Conservation (phyloP, 2,888 invertebrate genomes). For the Ariolimax columbianus region DNA sequence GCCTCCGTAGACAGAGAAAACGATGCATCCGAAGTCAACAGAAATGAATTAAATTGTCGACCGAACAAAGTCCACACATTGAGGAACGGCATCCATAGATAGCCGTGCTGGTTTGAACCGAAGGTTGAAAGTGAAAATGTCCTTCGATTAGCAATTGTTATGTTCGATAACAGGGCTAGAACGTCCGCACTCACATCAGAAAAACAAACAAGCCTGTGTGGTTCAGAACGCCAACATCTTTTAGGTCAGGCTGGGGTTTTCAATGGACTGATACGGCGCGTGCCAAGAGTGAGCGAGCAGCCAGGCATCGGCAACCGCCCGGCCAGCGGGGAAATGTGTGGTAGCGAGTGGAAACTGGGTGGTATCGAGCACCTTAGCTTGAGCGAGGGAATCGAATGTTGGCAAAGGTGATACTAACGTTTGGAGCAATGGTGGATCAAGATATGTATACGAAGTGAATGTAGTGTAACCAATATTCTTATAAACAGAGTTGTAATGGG, state of each 20-base stretch:
- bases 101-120: too few species aligned
- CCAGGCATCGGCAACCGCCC: neutral
- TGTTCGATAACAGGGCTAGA: neutral
- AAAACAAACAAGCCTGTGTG: neutral
- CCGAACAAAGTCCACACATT: too few species aligned
- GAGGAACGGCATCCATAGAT: too few species aligned
- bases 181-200: neutral
- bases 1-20: too few species aligned
- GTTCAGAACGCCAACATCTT: conserved; percentile 3
- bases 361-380: neutral
- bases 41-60: too few species aligned
- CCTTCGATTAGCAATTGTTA: neutral
- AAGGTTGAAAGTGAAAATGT: neutral
- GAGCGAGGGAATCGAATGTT: neutral
- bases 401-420: too few species aligned
- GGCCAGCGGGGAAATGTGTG: neutral
- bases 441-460: too few species aligned
- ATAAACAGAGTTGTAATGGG: too few species aligned
- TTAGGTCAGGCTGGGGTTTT: neutral
- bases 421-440: too few species aligned
- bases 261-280: neutral
- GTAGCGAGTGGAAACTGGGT: neutral
- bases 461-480: too few species aligned
- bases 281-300: neutral
- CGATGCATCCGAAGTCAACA: too few species aligned